A percentile compares a stretch with the other conserved stretches of the same genome.
These are phyloP conservation scores for Pseudomyrmex flavicornis DNA, from an alignment of 1,140 invertebrate species.

Conservation along the genomic window DNA sequence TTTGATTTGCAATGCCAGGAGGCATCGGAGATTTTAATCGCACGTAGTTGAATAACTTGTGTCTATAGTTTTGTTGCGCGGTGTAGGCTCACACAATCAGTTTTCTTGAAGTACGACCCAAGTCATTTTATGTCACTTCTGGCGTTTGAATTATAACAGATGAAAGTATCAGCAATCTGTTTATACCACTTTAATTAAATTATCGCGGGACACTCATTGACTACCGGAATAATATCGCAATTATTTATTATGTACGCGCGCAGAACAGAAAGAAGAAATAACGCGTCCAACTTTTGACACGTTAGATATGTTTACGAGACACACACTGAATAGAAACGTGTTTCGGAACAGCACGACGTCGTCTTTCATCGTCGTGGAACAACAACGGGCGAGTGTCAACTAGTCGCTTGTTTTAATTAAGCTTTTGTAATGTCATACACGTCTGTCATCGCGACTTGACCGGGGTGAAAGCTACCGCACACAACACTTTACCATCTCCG, in stretches of 20 bases:
- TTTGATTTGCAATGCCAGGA: neutral
- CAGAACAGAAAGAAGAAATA: slow-evolving; percentile 25
- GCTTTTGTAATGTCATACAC: slow-evolving; percentile 1
- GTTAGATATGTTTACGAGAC: slow-evolving; percentile 35
- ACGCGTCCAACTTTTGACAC: slow-evolving; percentile 11
- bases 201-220: slow-evolving; percentile 16
- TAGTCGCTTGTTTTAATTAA: slow-evolving; percentile 42
- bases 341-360: slow-evolving; percentile 24
- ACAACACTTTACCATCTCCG: neutral
- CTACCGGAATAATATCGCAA: slow-evolving; percentile 21
- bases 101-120: neutral
- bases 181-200: slow-evolving; percentile 33
- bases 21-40: too few relatives aligned
- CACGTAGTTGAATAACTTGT: neutral
- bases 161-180: neutral
- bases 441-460: slow-evolving; percentile 13
- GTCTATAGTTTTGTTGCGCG: neutral
- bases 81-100: too few relatives aligned
- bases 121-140: neutral
- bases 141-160: neutral
- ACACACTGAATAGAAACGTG: slow-evolving; percentile 26
- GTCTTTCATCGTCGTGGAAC: slow-evolving; percentile 35
- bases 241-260: slow-evolving; percentile 18
- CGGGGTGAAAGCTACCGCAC: neutral
- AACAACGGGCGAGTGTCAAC: slow-evolving; percentile 27